Evolutionary conservation across 2,113 vertebrate genomes (phyloP).

Genomic region (Scomber colias): DNA sequence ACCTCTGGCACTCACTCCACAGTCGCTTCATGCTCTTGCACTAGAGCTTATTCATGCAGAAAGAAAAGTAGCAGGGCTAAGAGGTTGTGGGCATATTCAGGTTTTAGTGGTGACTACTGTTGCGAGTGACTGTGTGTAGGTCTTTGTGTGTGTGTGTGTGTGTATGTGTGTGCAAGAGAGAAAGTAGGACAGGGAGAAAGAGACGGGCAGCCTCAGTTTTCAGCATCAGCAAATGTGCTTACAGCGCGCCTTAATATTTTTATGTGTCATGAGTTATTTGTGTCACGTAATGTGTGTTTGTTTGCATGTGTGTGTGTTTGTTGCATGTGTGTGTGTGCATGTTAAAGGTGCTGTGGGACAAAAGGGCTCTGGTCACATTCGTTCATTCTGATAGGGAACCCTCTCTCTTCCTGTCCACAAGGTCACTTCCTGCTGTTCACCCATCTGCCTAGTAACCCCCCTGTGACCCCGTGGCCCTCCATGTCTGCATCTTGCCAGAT

Average conservation of each 20-base stretch:
- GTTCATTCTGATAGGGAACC: slow-evolving; percentile 64
- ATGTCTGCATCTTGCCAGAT: slow-evolving; percentile 75
- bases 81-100: slow-evolving; percentile 69
- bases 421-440: slow-evolving; percentile 84
- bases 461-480: slow-evolving; percentile 75
- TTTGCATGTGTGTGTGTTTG: slow-evolving; percentile 9
- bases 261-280: slow-evolving; percentile 77
- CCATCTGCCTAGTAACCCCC: slow-evolving; percentile 89
- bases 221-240: slow-evolving; percentile 74
- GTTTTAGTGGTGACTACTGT: slow-evolving; percentile 65
- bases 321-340: slow-evolving; percentile 1
- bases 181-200: slow-evolving; percentile 68
- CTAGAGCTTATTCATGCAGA: slow-evolving; percentile 66
- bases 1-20: slow-evolving; percentile 48
- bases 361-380: slow-evolving; percentile 30
- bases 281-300: slow-evolving; percentile 69
- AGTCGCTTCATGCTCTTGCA: slow-evolving; percentile 52
- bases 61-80: slow-evolving; percentile 63
- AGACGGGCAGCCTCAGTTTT: slow-evolving; percentile 62
- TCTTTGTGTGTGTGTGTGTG: slow-evolving; percentile 10
- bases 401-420: slow-evolving; percentile 78
- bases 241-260: slow-evolving; percentile 73
- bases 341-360: slow-evolving; percentile 41
- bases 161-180: slow-evolving; percentile 18
- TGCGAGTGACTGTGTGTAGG: slow-evolving; percentile 41